A percentile compares a stretch with the other conserved stretches of the same genome.
These are phyloP conservation scores for Bombus ignitus DNA, from an alignment of 1,140 invertebrate species.

Conservation along the genomic window DNA sequence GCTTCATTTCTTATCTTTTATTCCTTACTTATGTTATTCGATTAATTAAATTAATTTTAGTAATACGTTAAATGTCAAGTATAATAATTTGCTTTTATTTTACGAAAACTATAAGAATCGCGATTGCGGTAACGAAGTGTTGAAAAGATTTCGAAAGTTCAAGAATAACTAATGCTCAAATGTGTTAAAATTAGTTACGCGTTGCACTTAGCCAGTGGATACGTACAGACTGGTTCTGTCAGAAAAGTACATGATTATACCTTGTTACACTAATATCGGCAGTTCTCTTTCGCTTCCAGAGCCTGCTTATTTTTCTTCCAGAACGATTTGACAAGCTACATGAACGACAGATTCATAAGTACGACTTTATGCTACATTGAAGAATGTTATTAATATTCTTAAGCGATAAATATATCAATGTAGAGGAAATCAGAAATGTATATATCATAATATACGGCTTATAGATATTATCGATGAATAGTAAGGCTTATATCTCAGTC, in stretches of 20 bases:
- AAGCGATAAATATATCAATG: too few relatives aligned
- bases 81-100: not conserved
- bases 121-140: not conserved
- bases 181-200: not conserved
- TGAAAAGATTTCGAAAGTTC: not conserved
- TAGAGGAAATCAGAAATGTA: too few relatives aligned
- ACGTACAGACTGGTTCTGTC: not conserved
- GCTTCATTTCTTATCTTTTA: too few relatives aligned
- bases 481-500: not conserved
- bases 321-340: not conserved
- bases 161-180: not conserved
- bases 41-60: not conserved
- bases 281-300: not conserved
- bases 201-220: not conserved
- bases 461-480: not conserved
- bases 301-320: not conserved
- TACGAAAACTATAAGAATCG: too few relatives aligned
- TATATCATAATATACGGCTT: not conserved
- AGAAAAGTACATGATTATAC: not conserved
- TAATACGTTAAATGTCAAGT: not conserved
- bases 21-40: too few relatives aligned
- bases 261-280: not conserved
- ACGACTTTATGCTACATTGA: not conserved
- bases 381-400: not conserved
- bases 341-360: not conserved